A percentile compares a stretch with the other conserved stretches of the same genome.
phyloP scores from a whole-genome alignment of 2,888 invertebrate genomes.

The Halictus quadricinctus region DNA sequence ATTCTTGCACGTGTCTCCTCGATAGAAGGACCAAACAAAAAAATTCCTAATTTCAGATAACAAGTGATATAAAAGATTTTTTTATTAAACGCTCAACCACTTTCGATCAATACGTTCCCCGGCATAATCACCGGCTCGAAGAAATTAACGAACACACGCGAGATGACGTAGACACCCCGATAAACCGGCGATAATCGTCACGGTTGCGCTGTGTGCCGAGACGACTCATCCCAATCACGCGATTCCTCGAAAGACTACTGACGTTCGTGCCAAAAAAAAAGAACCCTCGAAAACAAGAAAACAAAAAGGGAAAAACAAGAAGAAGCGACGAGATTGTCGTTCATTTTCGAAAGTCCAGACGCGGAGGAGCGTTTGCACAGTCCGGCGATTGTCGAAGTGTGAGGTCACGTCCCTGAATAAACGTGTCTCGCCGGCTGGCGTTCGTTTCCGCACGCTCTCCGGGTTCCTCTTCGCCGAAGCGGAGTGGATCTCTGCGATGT shows the following conservation, averaged over 20 bases:
- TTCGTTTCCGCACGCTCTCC: conserved; percentile 13
- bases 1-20: not conserved
- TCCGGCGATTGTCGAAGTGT: conserved; percentile 42
- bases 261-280: not conserved
- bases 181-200: conserved; percentile 32
- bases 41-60: not conserved
- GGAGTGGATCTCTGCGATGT: not conserved
- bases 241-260: not conserved
- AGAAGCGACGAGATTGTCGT: not conserved
- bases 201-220: conserved; percentile 16
- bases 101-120: conserved; percentile 2
- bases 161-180: conserved; percentile 43
- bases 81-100: not conserved
- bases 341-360: not conserved
- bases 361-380: not conserved
- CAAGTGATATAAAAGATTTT: not conserved
- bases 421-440: conserved; percentile 25
- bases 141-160: conserved; percentile 33
- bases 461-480: conserved; percentile 19
- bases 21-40: too few relatives aligned
- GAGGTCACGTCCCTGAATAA: conserved; percentile 75
- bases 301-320: not conserved
- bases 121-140: not conserved
- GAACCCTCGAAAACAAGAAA: not conserved
- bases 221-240: conserved; percentile 14